Evolutionary conservation across 2,888 invertebrate genomes (phyloP).

Genomic region (Drosophila buzzatii): DNA sequence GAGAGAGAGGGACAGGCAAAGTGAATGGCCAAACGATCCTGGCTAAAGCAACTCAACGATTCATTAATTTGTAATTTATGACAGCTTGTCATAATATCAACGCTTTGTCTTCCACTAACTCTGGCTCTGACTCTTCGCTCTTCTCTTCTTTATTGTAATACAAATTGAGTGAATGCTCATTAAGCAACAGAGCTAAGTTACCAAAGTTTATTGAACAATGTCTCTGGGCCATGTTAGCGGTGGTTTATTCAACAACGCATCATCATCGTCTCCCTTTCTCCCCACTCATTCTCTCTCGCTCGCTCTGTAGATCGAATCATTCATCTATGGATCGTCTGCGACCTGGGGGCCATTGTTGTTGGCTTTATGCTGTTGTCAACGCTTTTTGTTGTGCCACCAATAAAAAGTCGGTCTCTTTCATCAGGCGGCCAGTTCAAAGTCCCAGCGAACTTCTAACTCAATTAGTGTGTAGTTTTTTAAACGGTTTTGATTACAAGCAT

Average conservation of each 20-base stretch:
- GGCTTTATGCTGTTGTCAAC: slow-evolving; percentile 81
- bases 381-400: slow-evolving; percentile 82
- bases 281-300: not conserved
- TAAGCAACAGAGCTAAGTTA: slow-evolving; percentile 62
- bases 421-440: slow-evolving; percentile 74
- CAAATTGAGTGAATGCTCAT: slow-evolving; percentile 69
- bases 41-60: slow-evolving; percentile 30
- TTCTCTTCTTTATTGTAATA: slow-evolving; percentile 42
- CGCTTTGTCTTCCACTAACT: slow-evolving; percentile 22
- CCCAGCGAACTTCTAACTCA: slow-evolving; percentile 76
- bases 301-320: slow-evolving; percentile 14
- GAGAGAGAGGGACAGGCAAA: too few species aligned
- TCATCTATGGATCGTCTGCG: slow-evolving; percentile 27
- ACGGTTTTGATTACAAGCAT: slow-evolving; percentile 82
- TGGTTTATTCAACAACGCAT: slow-evolving; percentile 56
- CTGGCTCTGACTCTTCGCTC: not conserved
- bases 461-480: slow-evolving; percentile 79
- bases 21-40: slow-evolving; percentile 14
- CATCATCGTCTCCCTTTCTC: slow-evolving; percentile 29
- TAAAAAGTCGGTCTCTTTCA: slow-evolving; percentile 71
- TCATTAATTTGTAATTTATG: slow-evolving; percentile 82
- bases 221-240: slow-evolving; percentile 80
- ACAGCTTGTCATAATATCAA: slow-evolving; percentile 81
- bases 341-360: slow-evolving; percentile 68
- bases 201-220: slow-evolving; percentile 68